Evolutionary conservation across 2,113 vertebrate genomes (phyloP).

Genomic region (Rattus norvegicus): GRCr8 NC_086032.1:97105501-97106000

Average conservation of each 20-base stretch:
- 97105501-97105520: background rate
- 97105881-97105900: background rate
- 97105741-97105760: background rate
- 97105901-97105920: background rate
- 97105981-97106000: conserved; percentile 39
- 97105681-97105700: too few relatives aligned
- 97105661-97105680: background rate
- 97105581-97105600: background rate
- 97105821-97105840: background rate
- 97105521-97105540: background rate
- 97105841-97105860: background rate
- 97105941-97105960: background rate
- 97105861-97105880: fast-evolving
- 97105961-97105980: background rate
- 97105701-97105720: background rate
- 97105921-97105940: background rate
- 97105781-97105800: background rate
- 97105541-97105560: background rate
- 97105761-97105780: background rate
- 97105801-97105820: background rate
- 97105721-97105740: background rate
- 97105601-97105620: background rate
- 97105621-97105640: background rate
- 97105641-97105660: background rate
- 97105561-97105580: background rate